Evolutionary conservation across 2,888 invertebrate species (phyloP), one percentile per base, ranked within the genome.

Genomic region (Aricia artaxerxes): DNA sequence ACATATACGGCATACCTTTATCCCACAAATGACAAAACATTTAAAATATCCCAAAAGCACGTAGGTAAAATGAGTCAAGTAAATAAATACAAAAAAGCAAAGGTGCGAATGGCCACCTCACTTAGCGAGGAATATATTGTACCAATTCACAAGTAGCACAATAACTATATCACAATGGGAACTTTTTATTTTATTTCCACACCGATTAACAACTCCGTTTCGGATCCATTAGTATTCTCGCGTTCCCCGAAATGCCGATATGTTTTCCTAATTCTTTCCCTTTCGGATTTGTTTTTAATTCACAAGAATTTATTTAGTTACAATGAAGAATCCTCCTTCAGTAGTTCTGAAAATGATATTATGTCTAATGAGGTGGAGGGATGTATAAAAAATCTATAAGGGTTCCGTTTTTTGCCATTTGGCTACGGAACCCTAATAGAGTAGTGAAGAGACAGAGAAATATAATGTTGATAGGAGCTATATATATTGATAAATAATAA

Each of bases 31-130:
- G 40, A 35, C 49, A 53, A 78, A 73, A 57, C 16, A 40, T 78
- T 78, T 53, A 11, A 73, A 78, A 57, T 76, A 76, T 57, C 57
- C 31, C 76, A 35, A 76, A 76, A 49, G n/a, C 75, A 53, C 16
- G 76, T 57, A 13, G 6, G 57, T 57, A 53, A 76, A 76, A 76
- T 35, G 35, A 76, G 16, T 76, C n/a, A 16, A 76, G 76, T 76
- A 57, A 76, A 76, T 76, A 80, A 79, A 78, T 79, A 73, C 78
- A 79, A 78, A 77, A 49, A 78, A 75, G 73, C 44, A 57, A 85
- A 85, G 84, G 85, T 85, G 88, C 84, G 79, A 88, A 88, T 88
- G 87, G 86, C 81, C 78, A 82, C 83, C 81, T 81, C 87, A 88
- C 86, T 88, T 89, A 88, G 85, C 89, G 86, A 86, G 81, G 82